These are phyloP conservation scores for pig (Sus scrofa) DNA, from an alignment of 2,113 vertebrate genomes.

Conservation along the genomic window T2T-Sscrofa CM000824.6:219839001-219839500, in stretches of 20 bases:
- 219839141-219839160: neutral
- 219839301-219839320: neutral
- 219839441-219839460: neutral
- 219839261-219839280: neutral
- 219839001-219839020: neutral
- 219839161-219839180: too few species aligned
- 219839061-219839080: neutral
- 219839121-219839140: neutral
- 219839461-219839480: slow-evolving; percentile 43
- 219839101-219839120: neutral
- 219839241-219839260: neutral
- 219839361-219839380: neutral
- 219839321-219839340: fast-evolving
- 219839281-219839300: neutral
- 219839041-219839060: neutral
- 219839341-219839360: neutral
- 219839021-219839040: neutral
- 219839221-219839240: neutral
- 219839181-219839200: neutral
- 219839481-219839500: slow-evolving; percentile 3
- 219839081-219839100: neutral
- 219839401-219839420: neutral
- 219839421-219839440: neutral
- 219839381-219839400: neutral
- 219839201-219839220: neutral